These are phyloP conservation scores for Vespertilio murinus DNA, from an alignment of 2,797 vertebrate species.

Conservation along the genomic window DNA sequence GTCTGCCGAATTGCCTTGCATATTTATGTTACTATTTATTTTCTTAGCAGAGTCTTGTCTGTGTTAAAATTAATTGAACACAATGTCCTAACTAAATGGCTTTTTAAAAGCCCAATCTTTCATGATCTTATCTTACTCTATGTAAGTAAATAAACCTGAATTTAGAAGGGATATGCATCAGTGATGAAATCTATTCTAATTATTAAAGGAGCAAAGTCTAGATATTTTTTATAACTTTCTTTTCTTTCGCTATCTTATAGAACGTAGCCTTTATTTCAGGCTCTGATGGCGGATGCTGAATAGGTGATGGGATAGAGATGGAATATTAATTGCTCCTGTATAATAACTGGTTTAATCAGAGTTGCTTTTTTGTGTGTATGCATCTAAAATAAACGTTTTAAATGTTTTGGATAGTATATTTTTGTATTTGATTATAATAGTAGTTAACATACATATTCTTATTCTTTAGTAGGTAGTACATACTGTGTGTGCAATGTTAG, in stretches of 20 bases:
- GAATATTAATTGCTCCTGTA: neutral
- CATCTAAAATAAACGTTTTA: neutral
- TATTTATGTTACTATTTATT: constrained; percentile 57
- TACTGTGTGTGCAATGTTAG: neutral
- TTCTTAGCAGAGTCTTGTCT: neutral
- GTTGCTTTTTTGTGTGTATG: neutral
- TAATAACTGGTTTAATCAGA: neutral
- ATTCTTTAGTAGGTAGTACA: neutral
- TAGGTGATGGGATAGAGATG: neutral
- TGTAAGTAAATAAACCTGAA: neutral
- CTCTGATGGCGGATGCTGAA: neutral
- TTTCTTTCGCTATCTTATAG: neutral
- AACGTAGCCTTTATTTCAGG: neutral
- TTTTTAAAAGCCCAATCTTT: constrained; percentile 10
- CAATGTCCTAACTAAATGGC: neutral
- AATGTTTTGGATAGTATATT: neutral
- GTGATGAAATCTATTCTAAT: neutral
- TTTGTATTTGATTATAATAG: neutral
- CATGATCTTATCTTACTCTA: constrained; percentile 38
- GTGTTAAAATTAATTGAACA: constrained; percentile 29
- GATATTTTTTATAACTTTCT: neutral
- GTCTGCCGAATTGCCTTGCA: constrained; percentile 20
- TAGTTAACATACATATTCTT: neutral
- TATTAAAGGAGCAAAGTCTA: constrained; percentile 4
- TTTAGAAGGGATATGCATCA: neutral